Conservation (phyloP, 2,113 vertebrate genomes). For the Oncorhynchus nerka region DNA sequence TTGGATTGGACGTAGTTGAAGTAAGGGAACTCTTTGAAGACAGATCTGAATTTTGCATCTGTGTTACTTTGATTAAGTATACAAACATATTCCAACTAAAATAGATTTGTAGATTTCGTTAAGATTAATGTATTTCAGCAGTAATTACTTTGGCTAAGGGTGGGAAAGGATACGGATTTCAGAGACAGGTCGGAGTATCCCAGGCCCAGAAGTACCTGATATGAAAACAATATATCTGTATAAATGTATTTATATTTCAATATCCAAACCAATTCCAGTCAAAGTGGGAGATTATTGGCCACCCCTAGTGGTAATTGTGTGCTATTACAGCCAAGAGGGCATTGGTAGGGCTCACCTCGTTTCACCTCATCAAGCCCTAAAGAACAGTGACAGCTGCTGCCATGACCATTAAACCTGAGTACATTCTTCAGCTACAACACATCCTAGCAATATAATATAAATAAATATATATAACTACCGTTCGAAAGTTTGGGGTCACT, state of each 20-base stretch:
- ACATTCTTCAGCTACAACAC: neutral
- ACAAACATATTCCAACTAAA: conserved; percentile 11
- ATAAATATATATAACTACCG: too few species aligned
- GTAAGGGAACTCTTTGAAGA: conserved; percentile 95
- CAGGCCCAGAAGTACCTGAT: conserved; percentile 72
- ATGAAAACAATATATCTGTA: conserved; percentile 40
- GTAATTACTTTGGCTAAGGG: neutral
- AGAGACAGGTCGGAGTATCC: conserved; percentile 83
- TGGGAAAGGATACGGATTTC: conserved; percentile 98
- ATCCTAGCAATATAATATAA: too few species aligned
- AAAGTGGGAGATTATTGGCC: neutral
- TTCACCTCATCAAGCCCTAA: conserved; percentile 59
- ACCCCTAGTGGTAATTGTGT: conserved; percentile 33
- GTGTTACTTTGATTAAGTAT: conserved; percentile 71
- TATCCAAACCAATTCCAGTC: neutral
- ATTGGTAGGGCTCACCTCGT: conserved; percentile 53
- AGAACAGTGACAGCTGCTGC: conserved; percentile 52
- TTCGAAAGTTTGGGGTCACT: too few species aligned
- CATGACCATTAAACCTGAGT: conserved; percentile 29
- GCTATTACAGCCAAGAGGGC: conserved; percentile 47
- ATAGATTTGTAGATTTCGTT: too few species aligned
- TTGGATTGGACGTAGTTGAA: conserved; percentile 97
- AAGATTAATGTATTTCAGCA: neutral
- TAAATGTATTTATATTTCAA: neutral
- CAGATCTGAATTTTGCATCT: conserved; percentile 86